Evolutionary conservation across 2,888 invertebrate species (phyloP).

Genomic region (Dioctria linearis): DNA sequence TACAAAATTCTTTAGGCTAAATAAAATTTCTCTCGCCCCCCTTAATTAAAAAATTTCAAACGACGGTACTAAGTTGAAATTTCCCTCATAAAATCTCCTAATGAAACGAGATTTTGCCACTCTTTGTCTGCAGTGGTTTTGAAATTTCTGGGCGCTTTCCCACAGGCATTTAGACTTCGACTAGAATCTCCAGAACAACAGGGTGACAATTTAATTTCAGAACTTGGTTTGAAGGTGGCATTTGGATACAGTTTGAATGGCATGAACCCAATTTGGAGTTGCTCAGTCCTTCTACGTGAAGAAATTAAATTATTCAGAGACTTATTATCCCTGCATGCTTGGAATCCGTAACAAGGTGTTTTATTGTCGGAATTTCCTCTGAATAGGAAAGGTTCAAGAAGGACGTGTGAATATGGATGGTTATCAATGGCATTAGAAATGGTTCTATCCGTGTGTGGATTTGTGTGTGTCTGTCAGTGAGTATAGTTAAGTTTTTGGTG

Average conservation of each 20-base stretch:
- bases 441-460: too few relatives aligned
- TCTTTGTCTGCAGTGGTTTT: slow-evolving; percentile 2
- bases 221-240: slow-evolving; percentile 39
- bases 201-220: slow-evolving; percentile 49
- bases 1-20: not conserved
- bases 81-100: slow-evolving; percentile 33
- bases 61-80: slow-evolving; percentile 20
- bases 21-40: not conserved
- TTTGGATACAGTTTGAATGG: slow-evolving; percentile 36
- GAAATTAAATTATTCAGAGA: slow-evolving; percentile 51
- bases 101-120: slow-evolving; percentile 28
- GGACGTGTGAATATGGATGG: not conserved
- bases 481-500: too few relatives aligned
- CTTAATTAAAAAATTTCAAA: slow-evolving; percentile 41
- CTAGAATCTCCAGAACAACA: slow-evolving; percentile 38
- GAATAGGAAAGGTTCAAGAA: not conserved
- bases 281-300: not conserved
- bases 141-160: slow-evolving; percentile 21
- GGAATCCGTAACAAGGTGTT: slow-evolving; percentile 41
- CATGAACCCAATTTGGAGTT: slow-evolving; percentile 38
- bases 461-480: too few relatives aligned
- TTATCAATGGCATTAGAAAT: too few relatives aligned
- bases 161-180: slow-evolving; percentile 23
- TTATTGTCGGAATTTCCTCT: not conserved
- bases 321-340: slow-evolving; percentile 41